Evolutionary conservation across 2,797 vertebrate genomes (phyloP), one percentile per base, ranked within the genome.

Genomic region (Morelia viridis): DNA sequence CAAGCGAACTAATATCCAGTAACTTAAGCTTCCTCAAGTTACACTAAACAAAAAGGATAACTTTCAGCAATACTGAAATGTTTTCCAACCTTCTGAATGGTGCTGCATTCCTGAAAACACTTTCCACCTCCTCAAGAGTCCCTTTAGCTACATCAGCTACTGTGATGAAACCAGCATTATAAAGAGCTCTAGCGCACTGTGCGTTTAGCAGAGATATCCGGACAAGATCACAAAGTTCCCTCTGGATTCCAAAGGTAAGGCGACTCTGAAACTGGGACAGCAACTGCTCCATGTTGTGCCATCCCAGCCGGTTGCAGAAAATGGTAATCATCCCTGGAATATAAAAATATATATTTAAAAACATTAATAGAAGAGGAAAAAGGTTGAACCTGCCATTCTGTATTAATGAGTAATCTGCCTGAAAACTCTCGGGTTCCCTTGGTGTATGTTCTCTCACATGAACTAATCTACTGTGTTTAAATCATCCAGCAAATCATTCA

Each of bases 231-330:
- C 99, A 98, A 60, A 99, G 98, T 94, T 99, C 99, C 93, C 99
- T 97, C 87, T 99, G 99, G 89, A 99, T 97, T 24, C 99, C 99
- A 65, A 99, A 99, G n/a, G 98, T 99, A 91, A 99, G 98, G 56
- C 99, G 98, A 94, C 98, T 99, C 97, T 99, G 99, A 97, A 99
- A 99, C 96, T 99, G 99, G 24, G 99, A 99, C 68, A 99, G 97
- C 28, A 99, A 96, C 56, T 99, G 95, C 95, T 99, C 99, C 98
- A 99, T 98, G 96, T 99, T 99, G 98, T 99, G 97, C 99, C 99
- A 99, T 76, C 99, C 99, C 91, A 99, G 98, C 2, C 98, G 98
- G 94, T 98, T 99, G 96, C 98, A 99, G 97, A 99, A 99, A 92
- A 99, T 98, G 0, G 98, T 99, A 86, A 99, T 97, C 99, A 99